Conservation (phyloP, 37 sponge, comb jelly and placozoan species). For the Chondrilla cf. caribensis region DNA sequence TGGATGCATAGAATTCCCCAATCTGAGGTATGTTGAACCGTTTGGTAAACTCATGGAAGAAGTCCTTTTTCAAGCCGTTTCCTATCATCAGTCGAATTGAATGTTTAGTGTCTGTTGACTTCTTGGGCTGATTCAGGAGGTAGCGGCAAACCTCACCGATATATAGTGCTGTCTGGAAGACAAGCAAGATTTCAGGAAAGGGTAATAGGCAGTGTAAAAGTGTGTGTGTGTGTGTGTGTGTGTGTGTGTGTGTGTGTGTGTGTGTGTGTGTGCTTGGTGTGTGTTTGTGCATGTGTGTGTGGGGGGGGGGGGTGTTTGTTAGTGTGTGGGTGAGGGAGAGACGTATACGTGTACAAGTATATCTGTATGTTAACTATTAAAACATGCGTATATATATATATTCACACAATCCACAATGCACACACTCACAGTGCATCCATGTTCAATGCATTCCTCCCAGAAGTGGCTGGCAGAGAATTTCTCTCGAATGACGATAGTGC, state of each 20-base stretch:
- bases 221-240: too few species aligned
- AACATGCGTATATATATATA: too few species aligned
- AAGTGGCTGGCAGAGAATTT: constrained; percentile 76
- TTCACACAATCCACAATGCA: too few species aligned
- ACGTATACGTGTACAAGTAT: too few species aligned
- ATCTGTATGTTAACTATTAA: too few species aligned
- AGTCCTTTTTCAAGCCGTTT: constrained; percentile 65
- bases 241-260: too few species aligned
- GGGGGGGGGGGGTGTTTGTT: too few species aligned
- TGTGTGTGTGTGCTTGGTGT: too few species aligned
- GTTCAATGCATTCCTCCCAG: constrained; percentile 69
- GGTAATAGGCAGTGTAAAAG: too few species aligned
- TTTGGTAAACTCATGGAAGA: constrained; percentile 62
- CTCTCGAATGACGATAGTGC: constrained; percentile 57
- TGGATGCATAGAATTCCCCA: constrained; percentile 86
- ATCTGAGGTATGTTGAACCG: constrained; percentile 66
- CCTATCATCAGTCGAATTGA: constrained; percentile 62
- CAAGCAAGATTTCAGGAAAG: neutral
- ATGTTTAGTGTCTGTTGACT: constrained; percentile 50
- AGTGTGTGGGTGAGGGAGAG: too few species aligned
- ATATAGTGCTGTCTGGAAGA: constrained; percentile 52
- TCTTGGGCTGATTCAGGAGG: constrained; percentile 53
- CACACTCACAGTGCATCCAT: constrained; percentile 73
- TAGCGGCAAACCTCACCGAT: constrained; percentile 89
- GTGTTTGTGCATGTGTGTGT: too few species aligned